Percentiles rank a stretch among this genome's conserved stretches.
These are phyloP conservation scores for Elgonia sp. DNA, from an alignment of 2,888 invertebrate genomes.

Conservation along the genomic window DNA sequence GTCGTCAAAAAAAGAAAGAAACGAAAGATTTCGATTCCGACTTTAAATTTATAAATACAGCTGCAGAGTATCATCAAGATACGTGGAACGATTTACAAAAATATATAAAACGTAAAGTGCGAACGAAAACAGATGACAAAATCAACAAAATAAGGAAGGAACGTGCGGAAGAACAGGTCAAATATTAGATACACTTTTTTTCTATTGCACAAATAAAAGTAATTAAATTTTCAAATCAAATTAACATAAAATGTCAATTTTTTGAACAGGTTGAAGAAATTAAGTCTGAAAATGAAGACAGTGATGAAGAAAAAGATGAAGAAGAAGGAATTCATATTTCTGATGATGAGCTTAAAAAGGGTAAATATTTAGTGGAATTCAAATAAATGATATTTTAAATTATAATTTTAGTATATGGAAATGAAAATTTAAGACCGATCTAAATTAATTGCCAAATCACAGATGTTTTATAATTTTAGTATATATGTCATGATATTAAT, in stretches of 20 bases:
- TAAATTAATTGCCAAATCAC: too few relatives aligned
- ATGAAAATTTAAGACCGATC: too few relatives aligned
- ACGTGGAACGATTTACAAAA: constrained; percentile 94
- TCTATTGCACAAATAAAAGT: neutral
- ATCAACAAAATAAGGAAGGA: constrained; percentile 89
- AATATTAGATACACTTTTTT: constrained; percentile 12
- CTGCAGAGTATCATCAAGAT: constrained; percentile 93
- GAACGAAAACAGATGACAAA: constrained; percentile 94
- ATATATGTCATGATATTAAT: too few relatives aligned
- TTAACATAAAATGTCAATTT: neutral
- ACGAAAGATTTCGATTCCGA: constrained; percentile 93
- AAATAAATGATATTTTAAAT: neutral
- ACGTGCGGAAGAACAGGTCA: constrained; percentile 86
- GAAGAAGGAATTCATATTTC: constrained; percentile 78
- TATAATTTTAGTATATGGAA: neutral
- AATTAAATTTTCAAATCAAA: neutral
- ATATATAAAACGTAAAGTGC: constrained; percentile 93
- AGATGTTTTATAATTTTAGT: too few relatives aligned
- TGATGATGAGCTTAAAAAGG: constrained; percentile 84
- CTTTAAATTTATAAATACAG: constrained; percentile 93
- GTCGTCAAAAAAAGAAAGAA: constrained; percentile 91
- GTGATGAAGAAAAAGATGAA: constrained; percentile 85
- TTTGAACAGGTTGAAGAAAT: neutral
- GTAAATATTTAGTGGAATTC: constrained; percentile 73
- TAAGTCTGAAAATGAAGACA: neutral